Percentiles rank a stretch among this genome's conserved stretches.
Evolutionary conservation across 1,140 invertebrate species (phyloP).

Genomic region (Temnothorax nylanderi): DNA sequence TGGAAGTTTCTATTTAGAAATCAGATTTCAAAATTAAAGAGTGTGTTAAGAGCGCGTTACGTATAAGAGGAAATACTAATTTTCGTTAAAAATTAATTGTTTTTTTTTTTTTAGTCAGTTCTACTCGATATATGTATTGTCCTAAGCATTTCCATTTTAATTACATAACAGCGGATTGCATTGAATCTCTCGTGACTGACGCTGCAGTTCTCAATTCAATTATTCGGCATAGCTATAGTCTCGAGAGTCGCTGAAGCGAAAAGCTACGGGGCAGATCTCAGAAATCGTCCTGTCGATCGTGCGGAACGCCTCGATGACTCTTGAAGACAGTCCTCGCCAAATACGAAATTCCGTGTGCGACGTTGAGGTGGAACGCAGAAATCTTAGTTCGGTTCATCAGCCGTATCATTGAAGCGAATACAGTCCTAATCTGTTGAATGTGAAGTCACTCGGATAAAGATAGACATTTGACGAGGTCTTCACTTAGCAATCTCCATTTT

Average conservation of each 20-base stretch:
- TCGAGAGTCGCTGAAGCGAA: not conserved
- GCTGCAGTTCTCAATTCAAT: conserved; percentile 17
- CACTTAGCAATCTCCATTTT: conserved; percentile 24
- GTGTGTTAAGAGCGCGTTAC: not conserved
- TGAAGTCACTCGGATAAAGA: conserved; percentile 7
- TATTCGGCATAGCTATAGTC: conserved; percentile 5
- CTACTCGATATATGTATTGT: not conserved
- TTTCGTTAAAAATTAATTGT: not conserved
- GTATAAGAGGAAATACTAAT: not conserved
- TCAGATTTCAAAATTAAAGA: not conserved
- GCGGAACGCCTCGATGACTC: conserved; percentile 17
- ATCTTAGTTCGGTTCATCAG: conserved; percentile 16
- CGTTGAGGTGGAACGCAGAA: not conserved
- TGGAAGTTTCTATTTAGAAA: not conserved
- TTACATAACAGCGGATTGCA: not conserved
- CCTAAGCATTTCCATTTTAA: not conserved
- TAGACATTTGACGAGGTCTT: conserved; percentile 13
- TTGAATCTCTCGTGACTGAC: not conserved
- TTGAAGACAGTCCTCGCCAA: conserved; percentile 16
- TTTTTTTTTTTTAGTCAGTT: not conserved
- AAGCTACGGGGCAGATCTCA: not conserved
- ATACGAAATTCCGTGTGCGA: conserved; percentile 9
- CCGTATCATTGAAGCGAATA: conserved; percentile 30
- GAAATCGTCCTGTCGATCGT: conserved; percentile 10
- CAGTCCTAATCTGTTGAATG: conserved; percentile 6